A percentile compares a stretch with the other conserved stretches of the same genome.
phyloP scores from a whole-genome alignment of 2,113 vertebrate genomes.

The Scophthalmus maximus region DNA sequence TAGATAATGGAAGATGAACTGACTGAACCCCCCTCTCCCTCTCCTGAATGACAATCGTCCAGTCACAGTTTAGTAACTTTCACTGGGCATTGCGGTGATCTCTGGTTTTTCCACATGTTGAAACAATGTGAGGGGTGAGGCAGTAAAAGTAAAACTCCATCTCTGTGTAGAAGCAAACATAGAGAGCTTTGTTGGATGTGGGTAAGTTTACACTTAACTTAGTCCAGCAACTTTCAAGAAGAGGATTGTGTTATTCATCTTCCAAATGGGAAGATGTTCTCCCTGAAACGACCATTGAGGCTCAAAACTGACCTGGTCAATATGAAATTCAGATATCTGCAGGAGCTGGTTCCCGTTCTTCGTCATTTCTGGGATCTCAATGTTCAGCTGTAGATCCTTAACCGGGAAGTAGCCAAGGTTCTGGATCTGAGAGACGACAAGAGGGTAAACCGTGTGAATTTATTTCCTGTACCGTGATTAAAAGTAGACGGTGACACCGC shows the following conservation, averaged over 20 bases:
- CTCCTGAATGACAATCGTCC: not conserved
- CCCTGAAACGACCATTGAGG: not conserved
- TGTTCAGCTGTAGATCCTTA: constrained; percentile 85
- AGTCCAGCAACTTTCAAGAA: too few species aligned
- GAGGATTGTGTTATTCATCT: not conserved
- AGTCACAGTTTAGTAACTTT: not conserved
- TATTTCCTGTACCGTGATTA: constrained; percentile 4
- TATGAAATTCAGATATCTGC: constrained; percentile 82
- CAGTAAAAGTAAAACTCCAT: too few species aligned
- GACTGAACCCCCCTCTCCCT: too few species aligned
- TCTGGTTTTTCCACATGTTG: not conserved
- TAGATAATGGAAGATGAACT: too few species aligned
- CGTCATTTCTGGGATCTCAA: constrained; percentile 88
- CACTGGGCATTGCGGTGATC: not conserved
- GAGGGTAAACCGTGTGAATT: not conserved
- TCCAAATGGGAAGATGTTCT: too few species aligned
- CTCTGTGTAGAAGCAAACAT: too few species aligned
- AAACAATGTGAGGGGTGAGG: not conserved
- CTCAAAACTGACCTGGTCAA: constrained; percentile 83
- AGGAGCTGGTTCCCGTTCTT: constrained; percentile 88
- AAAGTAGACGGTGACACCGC: not conserved
- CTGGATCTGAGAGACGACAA: constrained; percentile 85
- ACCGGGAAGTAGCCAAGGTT: constrained; percentile 93
- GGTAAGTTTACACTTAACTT: too few species aligned
- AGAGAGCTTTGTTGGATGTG: too few species aligned